A percentile compares a stretch with the other conserved stretches of the same genome.
Conservation (phyloP, 2,888 invertebrate species). For the Ctena decussata region DNA sequence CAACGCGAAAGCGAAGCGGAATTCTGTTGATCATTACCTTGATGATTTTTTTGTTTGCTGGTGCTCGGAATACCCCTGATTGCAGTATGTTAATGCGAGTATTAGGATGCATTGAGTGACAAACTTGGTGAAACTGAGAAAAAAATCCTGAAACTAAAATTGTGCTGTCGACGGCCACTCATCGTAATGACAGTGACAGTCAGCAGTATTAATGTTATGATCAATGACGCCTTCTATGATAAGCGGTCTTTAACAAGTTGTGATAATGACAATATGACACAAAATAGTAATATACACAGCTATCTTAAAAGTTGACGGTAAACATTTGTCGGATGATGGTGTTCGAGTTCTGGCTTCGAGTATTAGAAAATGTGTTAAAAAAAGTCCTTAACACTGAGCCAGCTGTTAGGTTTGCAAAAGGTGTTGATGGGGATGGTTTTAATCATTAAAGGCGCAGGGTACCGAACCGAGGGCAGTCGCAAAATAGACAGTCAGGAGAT, state of each 20-base stretch:
- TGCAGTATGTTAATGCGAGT: too few relatives aligned
- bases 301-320: neutral
- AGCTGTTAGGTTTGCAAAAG: neutral
- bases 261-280: neutral
- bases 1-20: too few relatives aligned
- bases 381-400: neutral
- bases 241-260: neutral
- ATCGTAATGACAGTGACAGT: neutral
- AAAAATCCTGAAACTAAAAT: neutral
- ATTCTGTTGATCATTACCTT: too few relatives aligned
- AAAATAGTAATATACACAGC: neutral
- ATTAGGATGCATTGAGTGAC: neutral
- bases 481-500: neutral
- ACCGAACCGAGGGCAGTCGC: neutral
- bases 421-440: neutral
- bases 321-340: neutral
- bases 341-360: neutral
- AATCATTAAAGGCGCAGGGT: neutral
- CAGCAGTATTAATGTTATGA: neutral
- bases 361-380: neutral
- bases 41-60: too few relatives aligned
- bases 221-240: neutral
- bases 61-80: too few relatives aligned
- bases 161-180: neutral
- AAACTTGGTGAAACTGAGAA: neutral